These are phyloP conservation scores for Anthopleura sola DNA, from an alignment of 64 coral and sea anemone genomes.

Conservation along the genomic window DNA sequence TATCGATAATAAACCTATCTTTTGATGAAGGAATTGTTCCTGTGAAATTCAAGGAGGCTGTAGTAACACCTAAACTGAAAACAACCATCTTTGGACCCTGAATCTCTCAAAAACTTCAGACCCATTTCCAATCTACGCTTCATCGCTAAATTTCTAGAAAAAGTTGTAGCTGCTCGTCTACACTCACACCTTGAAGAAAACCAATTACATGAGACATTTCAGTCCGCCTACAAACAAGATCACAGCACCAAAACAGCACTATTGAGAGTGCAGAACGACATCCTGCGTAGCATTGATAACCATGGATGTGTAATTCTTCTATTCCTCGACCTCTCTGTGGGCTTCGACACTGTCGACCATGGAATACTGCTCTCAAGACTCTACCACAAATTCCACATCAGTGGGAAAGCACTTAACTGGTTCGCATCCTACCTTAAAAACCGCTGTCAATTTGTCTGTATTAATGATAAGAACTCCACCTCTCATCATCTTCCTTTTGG, in stretches of 20 bases:
- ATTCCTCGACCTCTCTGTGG: constrained; percentile 23
- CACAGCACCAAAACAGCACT: constrained; percentile 33
- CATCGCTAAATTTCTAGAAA: background rate
- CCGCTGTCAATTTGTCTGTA: background rate
- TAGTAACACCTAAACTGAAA: background rate
- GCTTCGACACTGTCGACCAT: constrained; percentile 38
- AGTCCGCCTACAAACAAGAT: constrained; percentile 22
- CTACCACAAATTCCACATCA: background rate
- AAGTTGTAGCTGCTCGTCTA: constrained; percentile 8
- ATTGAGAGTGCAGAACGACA: constrained; percentile 34
- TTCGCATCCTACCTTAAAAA: background rate
- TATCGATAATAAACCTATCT: constrained; percentile 7
- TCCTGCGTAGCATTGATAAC: constrained; percentile 29
- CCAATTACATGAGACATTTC: constrained; percentile 6
- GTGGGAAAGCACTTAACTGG: background rate
- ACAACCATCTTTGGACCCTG: constrained; percentile 1
- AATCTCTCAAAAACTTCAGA: background rate
- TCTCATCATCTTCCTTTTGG: background rate
- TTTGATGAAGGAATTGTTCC: background rate
- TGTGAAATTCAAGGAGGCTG: background rate
- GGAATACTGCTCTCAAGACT: constrained; percentile 22
- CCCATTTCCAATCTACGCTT: constrained; percentile 30
- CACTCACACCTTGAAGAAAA: background rate
- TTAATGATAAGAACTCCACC: background rate
- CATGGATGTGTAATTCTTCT: constrained; percentile 12